Conservation (phyloP, 2,888 invertebrate species). For the Ganaspis brasiliensis region DNA sequence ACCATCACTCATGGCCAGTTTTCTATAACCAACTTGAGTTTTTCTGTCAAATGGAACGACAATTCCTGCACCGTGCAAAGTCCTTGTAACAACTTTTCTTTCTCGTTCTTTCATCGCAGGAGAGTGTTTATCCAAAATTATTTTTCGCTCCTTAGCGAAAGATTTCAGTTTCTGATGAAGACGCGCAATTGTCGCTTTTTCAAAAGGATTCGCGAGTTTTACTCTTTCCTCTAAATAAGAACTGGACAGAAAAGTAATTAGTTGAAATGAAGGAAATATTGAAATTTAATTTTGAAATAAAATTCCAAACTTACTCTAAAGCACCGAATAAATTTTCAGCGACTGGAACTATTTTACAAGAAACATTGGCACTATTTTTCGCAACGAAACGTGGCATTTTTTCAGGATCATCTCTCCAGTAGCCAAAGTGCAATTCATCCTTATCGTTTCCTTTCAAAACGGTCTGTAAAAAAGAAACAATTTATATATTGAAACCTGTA, state of each 20-base stretch:
- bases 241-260: slow-evolving; percentile 75
- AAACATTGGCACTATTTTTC: slow-evolving; percentile 86
- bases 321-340: slow-evolving; percentile 92
- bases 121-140: slow-evolving; percentile 83
- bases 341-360: slow-evolving; percentile 86
- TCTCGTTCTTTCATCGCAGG: slow-evolving; percentile 84
- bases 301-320: slow-evolving; percentile 84
- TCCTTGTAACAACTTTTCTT: slow-evolving; percentile 85
- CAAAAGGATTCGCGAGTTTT: slow-evolving; percentile 84
- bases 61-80: slow-evolving; percentile 92
- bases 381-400: slow-evolving; percentile 90
- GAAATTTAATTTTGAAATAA: not conserved
- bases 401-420: slow-evolving; percentile 92
- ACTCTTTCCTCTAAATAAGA: slow-evolving; percentile 82
- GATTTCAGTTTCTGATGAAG: slow-evolving; percentile 84
- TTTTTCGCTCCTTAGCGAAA: slow-evolving; percentile 84
- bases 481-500: too few relatives aligned
- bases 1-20: slow-evolving; percentile 86
- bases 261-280: slow-evolving; percentile 41
- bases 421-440: slow-evolving; percentile 92
- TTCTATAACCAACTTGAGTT: slow-evolving; percentile 92
- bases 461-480: slow-evolving; percentile 83
- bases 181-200: slow-evolving; percentile 83
- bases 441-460: slow-evolving; percentile 86
- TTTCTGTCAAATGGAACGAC: slow-evolving; percentile 92